A percentile compares a stretch with the other conserved stretches of the same genome.
Conservation (phyloP, 1,140 invertebrate genomes). For the Neuroterus valhalla region DNA sequence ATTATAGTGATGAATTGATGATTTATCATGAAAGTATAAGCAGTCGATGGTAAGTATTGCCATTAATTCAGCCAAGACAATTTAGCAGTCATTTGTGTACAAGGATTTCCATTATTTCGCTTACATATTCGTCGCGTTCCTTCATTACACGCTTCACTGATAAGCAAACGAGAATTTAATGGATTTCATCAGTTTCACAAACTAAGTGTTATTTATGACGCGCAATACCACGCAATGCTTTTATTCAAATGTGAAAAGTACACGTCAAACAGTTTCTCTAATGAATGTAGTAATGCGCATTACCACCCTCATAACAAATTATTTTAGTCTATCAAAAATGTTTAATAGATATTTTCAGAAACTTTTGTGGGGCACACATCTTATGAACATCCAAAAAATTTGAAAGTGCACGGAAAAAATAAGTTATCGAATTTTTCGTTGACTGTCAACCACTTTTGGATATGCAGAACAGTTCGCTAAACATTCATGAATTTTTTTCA, state of each 20-base stretch:
- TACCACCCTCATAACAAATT: not conserved
- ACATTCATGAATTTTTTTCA: no score
- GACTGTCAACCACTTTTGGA: no score
- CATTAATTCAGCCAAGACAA: no score
- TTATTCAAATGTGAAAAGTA: not conserved
- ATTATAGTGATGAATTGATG: no score
- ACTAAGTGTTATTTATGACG: conserved; percentile 3
- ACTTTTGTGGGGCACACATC: no score
- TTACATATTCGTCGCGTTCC: not conserved
- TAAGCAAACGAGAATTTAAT: not conserved
- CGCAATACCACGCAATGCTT: conserved; percentile 4
- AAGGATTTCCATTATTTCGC: conserved; percentile 10
- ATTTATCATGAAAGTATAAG: no score
- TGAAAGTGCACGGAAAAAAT: no score
- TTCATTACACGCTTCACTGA: not conserved
- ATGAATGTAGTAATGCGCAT: not conserved
- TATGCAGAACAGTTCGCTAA: no score
- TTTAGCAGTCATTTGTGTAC: not conserved
- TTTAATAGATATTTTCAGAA: not conserved
- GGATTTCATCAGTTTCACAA: conserved; percentile 8
- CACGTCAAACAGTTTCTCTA: conserved; percentile 1
- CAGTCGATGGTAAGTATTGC: no score
- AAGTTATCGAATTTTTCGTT: no score
- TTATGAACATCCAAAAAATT: no score
- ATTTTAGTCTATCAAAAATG: not conserved